Conservation (phyloP, 1,140 invertebrate genomes). For the Augochlora pura region DNA sequence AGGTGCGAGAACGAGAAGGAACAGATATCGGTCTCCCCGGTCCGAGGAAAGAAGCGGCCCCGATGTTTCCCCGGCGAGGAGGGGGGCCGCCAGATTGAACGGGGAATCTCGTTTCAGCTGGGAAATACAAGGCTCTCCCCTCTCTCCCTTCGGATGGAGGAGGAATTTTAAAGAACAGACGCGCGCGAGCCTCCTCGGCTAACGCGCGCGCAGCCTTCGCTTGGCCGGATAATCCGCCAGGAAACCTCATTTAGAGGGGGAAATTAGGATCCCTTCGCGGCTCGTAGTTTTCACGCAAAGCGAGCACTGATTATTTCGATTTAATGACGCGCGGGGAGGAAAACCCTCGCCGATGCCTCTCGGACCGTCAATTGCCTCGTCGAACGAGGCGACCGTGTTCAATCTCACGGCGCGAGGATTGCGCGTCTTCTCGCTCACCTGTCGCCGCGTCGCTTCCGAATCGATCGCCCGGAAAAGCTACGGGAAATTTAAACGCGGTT, state of each 20-base stretch:
- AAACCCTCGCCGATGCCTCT: no score
- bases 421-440: no score
- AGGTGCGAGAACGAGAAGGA: no score
- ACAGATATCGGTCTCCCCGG: no score
- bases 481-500: no score
- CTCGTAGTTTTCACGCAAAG: not conserved
- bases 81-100: not conserved
- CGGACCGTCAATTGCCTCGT: not conserved
- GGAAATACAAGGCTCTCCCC: not conserved
- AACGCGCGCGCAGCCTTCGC: not conserved
- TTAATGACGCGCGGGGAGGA: not conserved
- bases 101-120: constrained; percentile 2
- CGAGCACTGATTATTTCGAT: not conserved
- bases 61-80: no score
- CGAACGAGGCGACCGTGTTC: not conserved
- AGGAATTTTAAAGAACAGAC: not conserved
- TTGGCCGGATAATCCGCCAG: not conserved
- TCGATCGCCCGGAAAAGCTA: no score
- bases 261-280: not conserved
- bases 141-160: not conserved
- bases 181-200: not conserved
- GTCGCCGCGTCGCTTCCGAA: no score
- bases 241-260: not conserved
- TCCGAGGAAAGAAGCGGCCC: no score
- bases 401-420: no score